Percentiles rank a stretch among this genome's conserved stretches.
phyloP scores from a whole-genome alignment of 92 coral and sea anemone species.

The Plumapathes pennacea region DNA sequence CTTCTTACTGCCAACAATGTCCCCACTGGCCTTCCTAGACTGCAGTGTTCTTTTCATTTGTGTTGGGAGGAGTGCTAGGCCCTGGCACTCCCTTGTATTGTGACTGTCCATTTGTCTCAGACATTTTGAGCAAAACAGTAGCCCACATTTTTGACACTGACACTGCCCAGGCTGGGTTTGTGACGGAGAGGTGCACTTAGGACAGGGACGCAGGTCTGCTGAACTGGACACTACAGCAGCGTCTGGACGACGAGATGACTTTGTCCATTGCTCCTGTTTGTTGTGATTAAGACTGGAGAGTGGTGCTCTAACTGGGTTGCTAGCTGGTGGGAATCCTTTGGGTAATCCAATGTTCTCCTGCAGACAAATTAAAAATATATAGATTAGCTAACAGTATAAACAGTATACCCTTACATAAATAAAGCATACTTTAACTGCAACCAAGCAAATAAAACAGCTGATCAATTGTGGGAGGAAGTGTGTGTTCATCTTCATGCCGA shows the following conservation, averaged over 20 bases:
- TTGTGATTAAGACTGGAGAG: slow-evolving; percentile 21
- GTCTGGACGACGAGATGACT: too few relatives aligned
- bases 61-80: slow-evolving; percentile 3
- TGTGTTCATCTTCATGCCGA: too few relatives aligned
- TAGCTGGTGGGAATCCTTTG: background rate
- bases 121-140: slow-evolving; percentile 42
- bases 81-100: slow-evolving; percentile 28
- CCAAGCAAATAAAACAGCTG: too few relatives aligned
- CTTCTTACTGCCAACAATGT: slow-evolving; percentile 39
- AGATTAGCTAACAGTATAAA: background rate
- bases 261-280: background rate
- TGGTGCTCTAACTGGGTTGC: slow-evolving; percentile 15
- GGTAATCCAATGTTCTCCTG: slow-evolving; percentile 49
- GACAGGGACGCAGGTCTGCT: slow-evolving; percentile 47
- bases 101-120: slow-evolving; percentile 11
- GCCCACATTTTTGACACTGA: slow-evolving; percentile 61
- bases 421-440: too few relatives aligned
- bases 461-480: too few relatives aligned
- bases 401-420: too few relatives aligned
- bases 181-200: slow-evolving; percentile 59
- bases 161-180: slow-evolving; percentile 32
- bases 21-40: slow-evolving; percentile 19
- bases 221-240: background rate
- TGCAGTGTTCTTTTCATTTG: slow-evolving; percentile 13
- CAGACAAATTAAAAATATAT: background rate